These are phyloP conservation scores for Isoperla grammatica DNA, from an alignment of 2,888 invertebrate genomes.

Conservation along the genomic window DNA sequence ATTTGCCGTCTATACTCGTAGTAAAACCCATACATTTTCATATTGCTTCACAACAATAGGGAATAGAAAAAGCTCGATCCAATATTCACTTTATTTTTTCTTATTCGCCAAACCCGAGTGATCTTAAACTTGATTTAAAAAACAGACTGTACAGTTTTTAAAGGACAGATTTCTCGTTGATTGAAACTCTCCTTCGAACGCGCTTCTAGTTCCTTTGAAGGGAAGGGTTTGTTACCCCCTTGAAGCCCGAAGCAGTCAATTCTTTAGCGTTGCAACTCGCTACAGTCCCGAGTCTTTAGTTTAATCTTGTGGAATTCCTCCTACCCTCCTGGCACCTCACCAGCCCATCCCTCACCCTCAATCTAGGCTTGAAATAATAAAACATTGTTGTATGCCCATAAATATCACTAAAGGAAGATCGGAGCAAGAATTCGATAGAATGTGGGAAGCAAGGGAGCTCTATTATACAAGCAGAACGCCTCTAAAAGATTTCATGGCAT, in stretches of 20 bases:
- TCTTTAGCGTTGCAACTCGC: slow-evolving; percentile 15
- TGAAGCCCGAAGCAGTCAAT: slow-evolving; percentile 9
- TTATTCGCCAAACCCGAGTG: not conserved
- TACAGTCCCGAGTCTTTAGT: slow-evolving; percentile 23
- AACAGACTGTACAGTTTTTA: slow-evolving; percentile 15
- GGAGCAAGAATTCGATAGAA: slow-evolving; percentile 16
- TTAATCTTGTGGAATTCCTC: slow-evolving; percentile 28
- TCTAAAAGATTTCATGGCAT: slow-evolving; percentile 12
- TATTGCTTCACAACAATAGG: too few relatives aligned
- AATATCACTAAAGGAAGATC: slow-evolving; percentile 27
- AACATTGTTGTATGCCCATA: slow-evolving; percentile 27
- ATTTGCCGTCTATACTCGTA: too few relatives aligned
- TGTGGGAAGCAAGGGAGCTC: not conserved
- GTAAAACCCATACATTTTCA: too few relatives aligned
- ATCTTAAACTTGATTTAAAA: slow-evolving; percentile 2
- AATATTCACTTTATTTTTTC: slow-evolving; percentile 3
- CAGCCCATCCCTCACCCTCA: slow-evolving; percentile 19
- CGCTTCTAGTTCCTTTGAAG: slow-evolving; percentile 6
- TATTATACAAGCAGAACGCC: not conserved
- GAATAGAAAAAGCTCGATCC: too few relatives aligned
- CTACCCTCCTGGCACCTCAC: slow-evolving; percentile 23
- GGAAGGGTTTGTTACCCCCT: not conserved
- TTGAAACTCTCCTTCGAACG: slow-evolving; percentile 19
- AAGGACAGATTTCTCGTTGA: slow-evolving; percentile 20
- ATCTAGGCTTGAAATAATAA: slow-evolving; percentile 25